phyloP scores from a whole-genome alignment of 1,140 invertebrate species.

The Chlorops oryzae region DNA sequence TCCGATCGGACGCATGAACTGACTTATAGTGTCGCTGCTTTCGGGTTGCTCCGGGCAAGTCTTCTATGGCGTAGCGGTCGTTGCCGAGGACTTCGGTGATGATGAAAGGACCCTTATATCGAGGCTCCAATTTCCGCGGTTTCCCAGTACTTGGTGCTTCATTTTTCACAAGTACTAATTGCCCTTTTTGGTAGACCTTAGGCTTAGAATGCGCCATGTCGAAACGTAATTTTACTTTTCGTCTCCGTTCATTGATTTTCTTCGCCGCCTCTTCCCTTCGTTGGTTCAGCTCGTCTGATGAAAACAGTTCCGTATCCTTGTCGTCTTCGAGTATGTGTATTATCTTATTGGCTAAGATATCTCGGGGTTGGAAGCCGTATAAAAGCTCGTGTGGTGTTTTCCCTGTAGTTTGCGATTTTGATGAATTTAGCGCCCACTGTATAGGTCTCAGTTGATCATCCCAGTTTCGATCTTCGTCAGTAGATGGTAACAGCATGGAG shows the following conservation, averaged over 20 bases:
- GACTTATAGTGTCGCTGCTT: background rate
- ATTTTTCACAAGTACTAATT: background rate
- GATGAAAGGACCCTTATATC: constrained; percentile 2
- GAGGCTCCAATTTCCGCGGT: constrained; percentile 1
- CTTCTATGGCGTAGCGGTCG: constrained; percentile 1
- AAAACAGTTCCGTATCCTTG: background rate
- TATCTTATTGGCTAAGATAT: background rate
- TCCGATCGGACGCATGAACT: background rate
- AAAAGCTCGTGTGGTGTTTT: constrained; percentile 2
- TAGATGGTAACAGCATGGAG: constrained; percentile 5
- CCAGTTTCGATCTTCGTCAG: background rate
- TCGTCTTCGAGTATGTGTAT: background rate
- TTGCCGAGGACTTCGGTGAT: background rate
- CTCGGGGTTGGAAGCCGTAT: background rate
- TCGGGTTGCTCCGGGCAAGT: background rate
- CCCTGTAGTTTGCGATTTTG: background rate
- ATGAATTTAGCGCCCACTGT: background rate
- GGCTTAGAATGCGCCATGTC: background rate
- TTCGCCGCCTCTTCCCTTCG: background rate
- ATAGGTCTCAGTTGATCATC: background rate
- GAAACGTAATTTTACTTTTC: background rate
- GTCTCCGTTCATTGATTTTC: background rate
- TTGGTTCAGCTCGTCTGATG: too few species aligned
- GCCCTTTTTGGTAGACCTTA: background rate
- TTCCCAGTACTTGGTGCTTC: background rate